These are phyloP conservation scores for Diarsia rubi DNA, from an alignment of 2,888 invertebrate species.

Conservation along the genomic window DNA sequence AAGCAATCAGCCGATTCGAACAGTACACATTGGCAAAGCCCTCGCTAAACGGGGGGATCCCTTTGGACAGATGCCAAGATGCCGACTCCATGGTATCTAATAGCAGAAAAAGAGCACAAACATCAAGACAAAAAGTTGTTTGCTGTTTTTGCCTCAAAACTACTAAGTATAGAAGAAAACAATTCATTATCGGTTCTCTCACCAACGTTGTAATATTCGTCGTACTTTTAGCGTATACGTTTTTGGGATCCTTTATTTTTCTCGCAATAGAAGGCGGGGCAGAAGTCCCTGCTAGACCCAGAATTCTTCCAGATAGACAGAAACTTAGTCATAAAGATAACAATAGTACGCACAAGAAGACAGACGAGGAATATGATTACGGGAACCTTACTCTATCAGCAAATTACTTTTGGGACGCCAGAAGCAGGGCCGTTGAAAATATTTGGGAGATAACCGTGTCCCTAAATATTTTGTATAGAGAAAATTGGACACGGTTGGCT, in stretches of 20 bases:
- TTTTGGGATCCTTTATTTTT: slow-evolving; percentile 95
- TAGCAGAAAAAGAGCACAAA: slow-evolving; percentile 88
- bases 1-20: slow-evolving; percentile 89
- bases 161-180: slow-evolving; percentile 89
- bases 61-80: slow-evolving; percentile 90
- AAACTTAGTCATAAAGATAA: slow-evolving; percentile 89
- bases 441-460: slow-evolving; percentile 98
- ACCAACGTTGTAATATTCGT: slow-evolving; percentile 96
- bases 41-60: slow-evolving; percentile 88
- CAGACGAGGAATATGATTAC: slow-evolving; percentile 85
- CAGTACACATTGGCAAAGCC: slow-evolving; percentile 89
- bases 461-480: slow-evolving; percentile 96
- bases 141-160: slow-evolving; percentile 91
- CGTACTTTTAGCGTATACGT: slow-evolving; percentile 95
- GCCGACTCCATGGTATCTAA: slow-evolving; percentile 88
- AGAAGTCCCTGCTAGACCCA: slow-evolving; percentile 89
- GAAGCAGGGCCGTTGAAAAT: slow-evolving; percentile 94
- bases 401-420: slow-evolving; percentile 89
- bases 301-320: slow-evolving; percentile 88
- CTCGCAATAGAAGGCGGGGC: slow-evolving; percentile 95
- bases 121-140: slow-evolving; percentile 88
- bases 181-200: slow-evolving; percentile 93
- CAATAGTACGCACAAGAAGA: slow-evolving; percentile 82
- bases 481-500: slow-evolving; percentile 97
- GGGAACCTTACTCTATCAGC: slow-evolving; percentile 85